Percentiles rank a stretch among this genome's conserved stretches.
phyloP scores from a whole-genome alignment of 23 tunicate genomes.

The Corella eumyota region DNA sequence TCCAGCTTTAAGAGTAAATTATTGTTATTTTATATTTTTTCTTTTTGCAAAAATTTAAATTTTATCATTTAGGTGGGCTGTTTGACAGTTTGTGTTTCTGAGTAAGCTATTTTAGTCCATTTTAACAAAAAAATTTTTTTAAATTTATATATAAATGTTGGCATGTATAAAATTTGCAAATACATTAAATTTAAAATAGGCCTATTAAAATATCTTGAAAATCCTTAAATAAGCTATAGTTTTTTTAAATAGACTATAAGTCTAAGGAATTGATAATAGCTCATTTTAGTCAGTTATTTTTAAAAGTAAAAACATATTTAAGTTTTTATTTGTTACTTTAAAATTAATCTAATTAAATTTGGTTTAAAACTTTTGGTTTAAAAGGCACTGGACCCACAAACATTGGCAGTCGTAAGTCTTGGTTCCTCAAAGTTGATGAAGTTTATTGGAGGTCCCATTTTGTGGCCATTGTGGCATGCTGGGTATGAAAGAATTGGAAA shows the following conservation, averaged over 20 bases:
- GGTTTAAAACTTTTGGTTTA: not conserved
- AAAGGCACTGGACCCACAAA: slow-evolving; percentile 56
- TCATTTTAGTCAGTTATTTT: too few relatives aligned
- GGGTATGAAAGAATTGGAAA: slow-evolving; percentile 27
- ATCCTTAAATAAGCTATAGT: too few relatives aligned
- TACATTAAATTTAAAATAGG: not conserved
- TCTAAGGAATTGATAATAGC: too few relatives aligned
- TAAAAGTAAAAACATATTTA: too few relatives aligned
- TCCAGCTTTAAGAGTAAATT: slow-evolving; percentile 34
- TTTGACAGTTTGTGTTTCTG: too few relatives aligned
- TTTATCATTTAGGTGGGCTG: not conserved
- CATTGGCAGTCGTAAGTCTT: slow-evolving; percentile 39
- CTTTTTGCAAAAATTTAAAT: not conserved
- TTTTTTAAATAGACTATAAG: too few relatives aligned
- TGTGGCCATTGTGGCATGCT: slow-evolving; percentile 69
- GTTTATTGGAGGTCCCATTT: slow-evolving; percentile 55
- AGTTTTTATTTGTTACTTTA: too few relatives aligned
- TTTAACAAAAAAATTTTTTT: too few relatives aligned
- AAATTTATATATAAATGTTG: not conserved
- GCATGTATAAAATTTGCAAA: not conserved
- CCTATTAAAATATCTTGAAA: too few relatives aligned
- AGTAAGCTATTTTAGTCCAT: too few relatives aligned
- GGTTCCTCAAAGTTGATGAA: slow-evolving; percentile 36
- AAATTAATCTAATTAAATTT: not conserved
- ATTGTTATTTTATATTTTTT: not conserved